Base-by-base conservation (phyloP, 2,888 invertebrate genomes). In the Drosophila falleni region DNA sequence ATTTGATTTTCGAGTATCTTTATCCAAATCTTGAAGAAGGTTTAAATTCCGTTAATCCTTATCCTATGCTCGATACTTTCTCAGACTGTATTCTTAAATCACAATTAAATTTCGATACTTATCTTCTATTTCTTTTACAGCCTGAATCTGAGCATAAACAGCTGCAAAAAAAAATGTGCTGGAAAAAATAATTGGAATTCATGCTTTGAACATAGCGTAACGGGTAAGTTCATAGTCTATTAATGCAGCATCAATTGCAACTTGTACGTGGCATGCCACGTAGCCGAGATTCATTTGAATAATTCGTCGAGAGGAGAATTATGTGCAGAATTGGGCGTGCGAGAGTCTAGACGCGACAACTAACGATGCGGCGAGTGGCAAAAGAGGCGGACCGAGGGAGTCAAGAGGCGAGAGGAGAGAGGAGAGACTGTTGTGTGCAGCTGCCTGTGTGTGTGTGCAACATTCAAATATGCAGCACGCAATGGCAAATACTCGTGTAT, bases 401-500 rank as follows among this genome's bases (percentile, higher is more conserved):
- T 9, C 37, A 10, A 1, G 41, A 41, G 23, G 10, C 31, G n/a
- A 2, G 41, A 11, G 23, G 10, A 19, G n/a, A 2, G 41, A 11
- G 23, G 10, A 19, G n/a, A 2, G 31, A 11, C 42, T 60, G 42
- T 6, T 49, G 59, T 44, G 44, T 53, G 61, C 61, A 61, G 53
- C 61, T 61, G 61, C 13, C 53, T 46, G 55, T 29, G 5, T 35
- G 5, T 35, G 35, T 35, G 35, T 26, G 44, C 60, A 33, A n/a
- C 50, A 60, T 42, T 3, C 51, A 60, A 41, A 60, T 46, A 60
- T 23, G 42, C 60, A 15, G 33, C 16, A 19, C 60, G 51, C 60
- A 60, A 44, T 53, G 61, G 26, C 46, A 54, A 54, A 82, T 81
- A 67, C 31, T 71, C 74, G 63, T 47, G 63, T 62, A 83, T 83